Conservation (phyloP, 2,797 vertebrate species). For the Numenius phaeopus region DNA sequence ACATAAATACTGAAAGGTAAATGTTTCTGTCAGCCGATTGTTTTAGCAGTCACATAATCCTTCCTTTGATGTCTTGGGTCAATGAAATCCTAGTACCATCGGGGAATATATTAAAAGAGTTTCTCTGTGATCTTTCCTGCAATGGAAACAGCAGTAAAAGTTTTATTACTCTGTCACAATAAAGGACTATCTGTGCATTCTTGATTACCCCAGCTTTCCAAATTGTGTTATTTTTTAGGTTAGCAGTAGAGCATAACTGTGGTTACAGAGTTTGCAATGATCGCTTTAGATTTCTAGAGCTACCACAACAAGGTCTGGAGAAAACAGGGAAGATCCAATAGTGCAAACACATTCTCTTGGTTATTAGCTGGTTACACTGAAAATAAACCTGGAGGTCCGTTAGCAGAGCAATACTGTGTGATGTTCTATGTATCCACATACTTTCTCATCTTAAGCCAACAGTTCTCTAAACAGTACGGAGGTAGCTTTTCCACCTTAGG, state of each 20-base stretch:
- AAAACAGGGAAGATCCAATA: background rate
- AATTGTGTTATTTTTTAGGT: background rate
- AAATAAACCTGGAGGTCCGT: background rate
- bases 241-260: background rate
- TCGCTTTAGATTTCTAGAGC: background rate
- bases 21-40: slow-evolving; percentile 56
- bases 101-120: slow-evolving; percentile 56
- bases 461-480: background rate
- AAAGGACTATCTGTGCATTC: background rate
- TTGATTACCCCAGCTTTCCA: background rate
- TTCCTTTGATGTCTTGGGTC: slow-evolving; percentile 77
- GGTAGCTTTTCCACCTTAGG: background rate
- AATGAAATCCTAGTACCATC: slow-evolving; percentile 65
- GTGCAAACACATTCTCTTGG: background rate
- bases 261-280: background rate
- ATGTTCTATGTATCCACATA: background rate
- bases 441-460: slow-evolving; percentile 19
- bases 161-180: slow-evolving; percentile 60
- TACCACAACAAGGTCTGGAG: background rate
- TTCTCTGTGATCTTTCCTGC: slow-evolving; percentile 78
- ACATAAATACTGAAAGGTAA: slow-evolving; percentile 46
- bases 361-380: background rate
- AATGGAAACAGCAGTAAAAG: slow-evolving; percentile 75
- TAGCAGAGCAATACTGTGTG: background rate
- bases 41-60: slow-evolving; percentile 69